Evolutionary conservation across 2,113 vertebrate species (phyloP).

Genomic region (Corydoras maculifer): DNA sequence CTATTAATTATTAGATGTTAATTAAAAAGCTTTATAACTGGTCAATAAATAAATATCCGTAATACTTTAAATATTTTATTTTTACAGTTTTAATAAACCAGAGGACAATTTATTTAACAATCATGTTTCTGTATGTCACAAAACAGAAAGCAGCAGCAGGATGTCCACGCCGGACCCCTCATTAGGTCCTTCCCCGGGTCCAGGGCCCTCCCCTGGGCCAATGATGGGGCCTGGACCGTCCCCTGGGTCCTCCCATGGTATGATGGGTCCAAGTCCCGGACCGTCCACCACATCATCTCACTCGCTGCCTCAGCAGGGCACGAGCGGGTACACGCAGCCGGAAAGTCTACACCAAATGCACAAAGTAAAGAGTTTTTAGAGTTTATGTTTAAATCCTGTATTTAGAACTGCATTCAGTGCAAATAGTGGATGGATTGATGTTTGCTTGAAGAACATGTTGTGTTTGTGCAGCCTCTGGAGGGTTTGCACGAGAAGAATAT

Average conservation of each 20-base stretch:
- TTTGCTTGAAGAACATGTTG: neutral
- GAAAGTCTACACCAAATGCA: constrained; percentile 85
- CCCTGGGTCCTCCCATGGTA: constrained; percentile 83
- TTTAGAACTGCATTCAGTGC: too few species aligned
- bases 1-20: too few species aligned
- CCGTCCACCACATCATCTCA: constrained; percentile 75
- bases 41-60: too few species aligned
- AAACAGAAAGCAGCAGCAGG: constrained; percentile 38
- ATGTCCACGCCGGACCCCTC: constrained; percentile 91
- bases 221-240: constrained; percentile 84
- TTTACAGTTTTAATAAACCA: too few species aligned
- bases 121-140: too few species aligned
- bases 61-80: too few species aligned
- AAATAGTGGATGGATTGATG: neutral
- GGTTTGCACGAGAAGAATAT: constrained; percentile 83
- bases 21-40: too few species aligned
- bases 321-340: constrained; percentile 73
- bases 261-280: constrained; percentile 90
- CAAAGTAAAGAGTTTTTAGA: constrained; percentile 68
- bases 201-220: constrained; percentile 78
- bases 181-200: constrained; percentile 82
- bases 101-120: too few species aligned
- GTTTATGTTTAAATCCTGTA: too few species aligned
- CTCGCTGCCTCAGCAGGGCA: constrained; percentile 69
- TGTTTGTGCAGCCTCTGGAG: constrained; percentile 71